Percentiles rank a stretch among this genome's conserved stretches.
phyloP scores from a whole-genome alignment of 1,140 invertebrate genomes.

The Zaprionus nigranus region DNA sequence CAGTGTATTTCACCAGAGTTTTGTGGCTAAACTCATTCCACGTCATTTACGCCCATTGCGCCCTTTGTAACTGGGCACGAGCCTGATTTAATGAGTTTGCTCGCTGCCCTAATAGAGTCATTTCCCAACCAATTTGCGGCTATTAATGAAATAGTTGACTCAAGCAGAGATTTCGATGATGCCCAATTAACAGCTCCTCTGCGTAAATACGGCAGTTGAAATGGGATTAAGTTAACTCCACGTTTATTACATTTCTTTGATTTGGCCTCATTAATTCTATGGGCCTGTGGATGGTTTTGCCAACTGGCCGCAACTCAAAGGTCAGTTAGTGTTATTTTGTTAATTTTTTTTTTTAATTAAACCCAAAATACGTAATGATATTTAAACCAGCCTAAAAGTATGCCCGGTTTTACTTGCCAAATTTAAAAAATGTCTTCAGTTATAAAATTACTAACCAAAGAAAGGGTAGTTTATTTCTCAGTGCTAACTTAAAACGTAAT shows the following conservation, averaged over 20 bases:
- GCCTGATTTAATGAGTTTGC: conserved; percentile 38
- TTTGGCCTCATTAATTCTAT: conserved; percentile 21
- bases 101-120: conserved; percentile 39
- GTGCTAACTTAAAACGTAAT: no score
- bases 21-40: conserved; percentile 53
- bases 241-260: conserved; percentile 5
- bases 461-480: no score
- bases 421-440: background rate
- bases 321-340: background rate
- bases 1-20: conserved; percentile 55
- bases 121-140: conserved; percentile 64
- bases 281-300: background rate
- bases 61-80: conserved; percentile 28
- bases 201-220: conserved; percentile 7
- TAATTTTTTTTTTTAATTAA: background rate
- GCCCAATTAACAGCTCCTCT: conserved; percentile 26
- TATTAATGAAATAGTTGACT: conserved; percentile 52
- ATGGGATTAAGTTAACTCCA: conserved; percentile 12
- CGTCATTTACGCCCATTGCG: conserved; percentile 37
- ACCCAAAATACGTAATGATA: conserved; percentile 21
- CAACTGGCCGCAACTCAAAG: background rate
- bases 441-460: no score
- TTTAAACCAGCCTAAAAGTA: conserved; percentile 21
- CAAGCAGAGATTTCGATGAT: conserved; percentile 13
- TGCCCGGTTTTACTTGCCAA: background rate